These are phyloP conservation scores for Ecdyonurus torrentis DNA, from an alignment of 2,888 invertebrate species.

Conservation along the genomic window DNA sequence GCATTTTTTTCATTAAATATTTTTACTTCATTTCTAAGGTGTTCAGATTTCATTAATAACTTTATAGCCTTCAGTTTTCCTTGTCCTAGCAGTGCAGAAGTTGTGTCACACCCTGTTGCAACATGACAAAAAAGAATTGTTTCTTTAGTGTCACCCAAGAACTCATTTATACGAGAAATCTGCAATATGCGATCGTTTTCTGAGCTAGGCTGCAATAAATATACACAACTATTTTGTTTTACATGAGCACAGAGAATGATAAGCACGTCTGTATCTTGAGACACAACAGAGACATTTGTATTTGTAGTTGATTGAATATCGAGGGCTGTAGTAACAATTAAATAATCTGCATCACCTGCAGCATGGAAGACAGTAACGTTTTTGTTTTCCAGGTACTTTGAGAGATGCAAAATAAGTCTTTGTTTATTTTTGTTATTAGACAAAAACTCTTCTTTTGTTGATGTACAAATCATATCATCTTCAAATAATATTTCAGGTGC, in stretches of 20 bases:
- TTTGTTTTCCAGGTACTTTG: not conserved
- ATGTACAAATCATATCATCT: conserved; percentile 1
- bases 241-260: not conserved
- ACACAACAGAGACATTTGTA: not conserved
- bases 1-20: not conserved
- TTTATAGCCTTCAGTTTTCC: not conserved
- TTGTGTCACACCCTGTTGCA: not conserved
- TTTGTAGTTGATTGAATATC: no score
- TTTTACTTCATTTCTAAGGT: not conserved
- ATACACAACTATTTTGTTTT: not conserved
- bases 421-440: not conserved
- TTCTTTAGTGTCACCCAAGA: not conserved
- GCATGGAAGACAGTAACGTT: not conserved
- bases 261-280: not conserved
- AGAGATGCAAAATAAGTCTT: not conserved
- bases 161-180: not conserved
- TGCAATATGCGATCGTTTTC: not conserved
- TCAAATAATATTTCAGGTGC: conserved; percentile 14
- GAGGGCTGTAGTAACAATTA: no score
- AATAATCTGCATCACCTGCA: not conserved
- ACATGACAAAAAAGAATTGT: not conserved
- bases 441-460: not conserved
- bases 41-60: not conserved
- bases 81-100: not conserved
- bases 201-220: not conserved